Conservation (phyloP, 2,113 vertebrate genomes). For the Coreoperca whiteheadi region DNA sequence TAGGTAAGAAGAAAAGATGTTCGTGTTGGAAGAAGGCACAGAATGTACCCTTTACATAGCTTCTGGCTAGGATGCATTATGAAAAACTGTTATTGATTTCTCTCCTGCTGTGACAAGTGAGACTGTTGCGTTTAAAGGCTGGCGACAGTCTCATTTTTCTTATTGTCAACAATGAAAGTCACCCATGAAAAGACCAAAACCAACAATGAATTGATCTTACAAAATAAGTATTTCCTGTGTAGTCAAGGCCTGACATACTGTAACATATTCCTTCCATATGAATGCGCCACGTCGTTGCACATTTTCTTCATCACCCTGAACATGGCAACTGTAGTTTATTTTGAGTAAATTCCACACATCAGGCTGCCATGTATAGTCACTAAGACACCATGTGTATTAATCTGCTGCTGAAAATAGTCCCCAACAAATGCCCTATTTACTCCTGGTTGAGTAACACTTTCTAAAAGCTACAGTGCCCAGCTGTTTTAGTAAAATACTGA, state of each 20-base stretch:
- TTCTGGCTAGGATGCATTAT: constrained; percentile 16
- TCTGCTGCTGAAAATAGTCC: not conserved
- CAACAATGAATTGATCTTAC: not conserved
- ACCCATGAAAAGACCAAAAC: constrained; percentile 5
- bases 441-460: not conserved
- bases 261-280: not conserved
- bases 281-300: not conserved
- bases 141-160: not conserved
- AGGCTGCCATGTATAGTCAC: not conserved
- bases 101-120: not conserved
- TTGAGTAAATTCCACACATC: not conserved
- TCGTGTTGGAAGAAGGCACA: constrained; percentile 31
- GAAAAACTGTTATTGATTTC: constrained; percentile 1
- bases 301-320: not conserved
- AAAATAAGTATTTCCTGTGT: not conserved
- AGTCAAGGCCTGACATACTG: not conserved
- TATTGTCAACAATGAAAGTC: constrained; percentile 11
- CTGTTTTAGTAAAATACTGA: not conserved
- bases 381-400: not conserved
- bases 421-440: not conserved
- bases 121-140: not conserved
- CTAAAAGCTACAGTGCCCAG: not conserved
- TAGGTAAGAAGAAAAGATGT: constrained; percentile 10
- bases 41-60: constrained; percentile 25
- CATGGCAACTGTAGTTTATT: not conserved